phyloP scores from a whole-genome alignment of 1,140 invertebrate species.

The Phortica variegata region DNA sequence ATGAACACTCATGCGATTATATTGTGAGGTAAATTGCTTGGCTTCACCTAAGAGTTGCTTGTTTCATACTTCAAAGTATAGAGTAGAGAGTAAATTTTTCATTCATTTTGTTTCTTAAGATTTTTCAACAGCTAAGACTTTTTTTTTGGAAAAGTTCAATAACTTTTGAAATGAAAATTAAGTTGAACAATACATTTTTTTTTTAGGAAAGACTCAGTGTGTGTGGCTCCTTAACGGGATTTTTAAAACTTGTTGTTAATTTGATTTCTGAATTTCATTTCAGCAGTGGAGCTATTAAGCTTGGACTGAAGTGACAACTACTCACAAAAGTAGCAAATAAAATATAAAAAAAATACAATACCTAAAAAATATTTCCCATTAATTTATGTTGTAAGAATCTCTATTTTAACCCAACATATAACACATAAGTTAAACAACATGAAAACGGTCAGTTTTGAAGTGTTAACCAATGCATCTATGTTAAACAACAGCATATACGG shows the following conservation, averaged over 20 bases:
- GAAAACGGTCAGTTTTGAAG: not conserved
- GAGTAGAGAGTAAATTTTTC: too few relatives aligned
- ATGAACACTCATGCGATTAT: too few relatives aligned
- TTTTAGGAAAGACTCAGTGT: too few relatives aligned
- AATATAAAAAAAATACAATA: not conserved
- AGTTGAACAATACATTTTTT: slow-evolving; percentile 10
- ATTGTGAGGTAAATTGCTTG: too few relatives aligned
- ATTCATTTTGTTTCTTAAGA: too few relatives aligned
- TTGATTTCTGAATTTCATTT: slow-evolving; percentile 22
- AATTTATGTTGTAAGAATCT: not conserved
- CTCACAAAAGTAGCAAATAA: too few relatives aligned
- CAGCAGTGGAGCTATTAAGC: slow-evolving; percentile 29
- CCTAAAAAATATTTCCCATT: not conserved
- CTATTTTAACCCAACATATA: not conserved
- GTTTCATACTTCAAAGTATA: too few relatives aligned
- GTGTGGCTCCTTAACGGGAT: too few relatives aligned
- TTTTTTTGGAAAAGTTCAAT: not conserved
- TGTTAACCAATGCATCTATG: not conserved
- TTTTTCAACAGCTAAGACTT: too few relatives aligned
- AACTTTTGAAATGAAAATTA: not conserved
- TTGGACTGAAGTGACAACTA: slow-evolving; percentile 28
- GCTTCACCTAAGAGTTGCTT: too few relatives aligned
- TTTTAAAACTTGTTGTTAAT: not conserved
- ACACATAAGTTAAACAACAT: not conserved
- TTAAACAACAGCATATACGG: too few relatives aligned